Base-by-base conservation (phyloP, 2,888 invertebrate species). In the Cactoblastis cactorum region DNA sequence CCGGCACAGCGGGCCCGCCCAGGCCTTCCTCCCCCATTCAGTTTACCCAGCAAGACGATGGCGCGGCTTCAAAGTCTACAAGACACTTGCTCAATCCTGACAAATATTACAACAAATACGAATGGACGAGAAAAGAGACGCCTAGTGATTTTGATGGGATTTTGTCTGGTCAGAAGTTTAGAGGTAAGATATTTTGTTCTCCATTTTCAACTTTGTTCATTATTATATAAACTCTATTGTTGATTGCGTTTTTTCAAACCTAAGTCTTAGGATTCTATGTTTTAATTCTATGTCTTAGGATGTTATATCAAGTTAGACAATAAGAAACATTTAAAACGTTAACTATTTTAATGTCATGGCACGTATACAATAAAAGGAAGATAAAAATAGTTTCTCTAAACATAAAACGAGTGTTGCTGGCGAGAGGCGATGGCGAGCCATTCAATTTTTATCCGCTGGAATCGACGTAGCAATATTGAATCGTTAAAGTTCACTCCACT, bases 1-100 rank as follows among this genome's bases (percentile, higher is more conserved):
- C 93, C 51, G 94, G 94, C 53, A 95, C 95, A 3, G 95, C 95
- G 58, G 94, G 93, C 66, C 95, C 95, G 0, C 90, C 93, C 8
- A 91, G 94, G 58, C 93, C 94, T n/a, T 95, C 94, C 61, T 95
- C 95, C 0, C 93, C 94, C 2, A 92, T 94, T 63, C 94, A 95
- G 67, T 95, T 94, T 77, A 95, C 95, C 1, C 95, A 95, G 74
- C 94, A 95, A 49, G 95, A 94, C 57, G 95, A 95, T 66, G 92
- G 92, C 38, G 92, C 92, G 52, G 94, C 94, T 1, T 95, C 95
- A 14, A 96, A 96, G 81, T 95, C 95, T 9, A 95, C 95, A 6
- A 91, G 95, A 67, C 95, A 95, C 80, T 88, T 95, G 45, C 86
- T 94, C 56, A 92, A 94, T 46, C 94, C 94, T 6, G 93, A 94